These are phyloP conservation scores for Tetranychus cinnabarinus DNA, from an alignment of 1,140 invertebrate species.

Conservation along the genomic window DNA sequence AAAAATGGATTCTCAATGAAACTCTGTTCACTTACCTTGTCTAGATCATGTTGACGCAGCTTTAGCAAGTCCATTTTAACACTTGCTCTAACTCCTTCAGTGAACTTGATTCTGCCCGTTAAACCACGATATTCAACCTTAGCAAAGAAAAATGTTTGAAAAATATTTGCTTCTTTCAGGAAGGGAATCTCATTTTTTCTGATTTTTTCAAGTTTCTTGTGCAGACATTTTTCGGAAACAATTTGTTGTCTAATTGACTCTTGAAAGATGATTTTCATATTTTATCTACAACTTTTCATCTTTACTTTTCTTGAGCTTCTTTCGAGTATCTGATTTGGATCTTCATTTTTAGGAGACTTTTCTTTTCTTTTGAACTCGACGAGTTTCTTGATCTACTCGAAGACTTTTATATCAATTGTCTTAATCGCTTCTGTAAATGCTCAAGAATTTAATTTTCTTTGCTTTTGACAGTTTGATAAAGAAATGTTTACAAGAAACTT, in stretches of 20 bases:
- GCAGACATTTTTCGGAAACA: neutral
- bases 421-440: no score
- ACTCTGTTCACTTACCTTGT: conserved; percentile 27
- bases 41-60: conserved; percentile 40
- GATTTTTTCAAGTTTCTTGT: neutral
- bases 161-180: neutral
- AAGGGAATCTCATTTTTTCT: neutral
- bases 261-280: neutral
- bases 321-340: no score
- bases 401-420: no score
- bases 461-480: no score
- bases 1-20: no score
- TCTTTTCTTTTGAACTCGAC: no score
- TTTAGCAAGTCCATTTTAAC: conserved; percentile 66
- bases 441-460: no score
- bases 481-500: no score
- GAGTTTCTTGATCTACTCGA: no score
- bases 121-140: conserved; percentile 53
- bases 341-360: no score
- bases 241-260: neutral
- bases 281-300: no score
- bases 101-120: conserved; percentile 66
- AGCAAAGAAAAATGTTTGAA: neutral
- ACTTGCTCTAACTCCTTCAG: conserved; percentile 49
- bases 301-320: no score